Evolutionary conservation across 1,140 invertebrate species (phyloP).

Genomic region (Calliopsis andreniformis): DNA sequence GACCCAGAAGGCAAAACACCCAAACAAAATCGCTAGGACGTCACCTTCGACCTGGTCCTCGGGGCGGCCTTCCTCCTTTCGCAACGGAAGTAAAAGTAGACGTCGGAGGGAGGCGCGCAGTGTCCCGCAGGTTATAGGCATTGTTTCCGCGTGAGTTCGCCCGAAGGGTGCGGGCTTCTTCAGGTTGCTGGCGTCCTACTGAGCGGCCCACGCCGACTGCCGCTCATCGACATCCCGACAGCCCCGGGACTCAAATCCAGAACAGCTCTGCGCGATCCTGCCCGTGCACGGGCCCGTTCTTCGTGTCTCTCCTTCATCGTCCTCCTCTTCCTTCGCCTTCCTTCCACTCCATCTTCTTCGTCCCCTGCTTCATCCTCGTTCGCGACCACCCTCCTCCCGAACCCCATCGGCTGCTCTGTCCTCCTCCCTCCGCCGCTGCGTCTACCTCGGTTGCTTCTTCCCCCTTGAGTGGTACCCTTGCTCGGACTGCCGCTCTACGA

Average conservation of each 20-base stretch:
- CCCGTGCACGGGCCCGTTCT: constrained; percentile 37
- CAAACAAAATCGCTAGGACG: neutral
- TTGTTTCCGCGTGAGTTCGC: constrained; percentile 73
- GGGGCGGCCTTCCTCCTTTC: constrained; percentile 24
- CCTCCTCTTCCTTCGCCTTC: constrained; percentile 3
- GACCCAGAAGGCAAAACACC: neutral
- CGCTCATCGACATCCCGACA: constrained; percentile 77
- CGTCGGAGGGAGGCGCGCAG: constrained; percentile 50
- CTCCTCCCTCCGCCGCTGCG: constrained; percentile 18
- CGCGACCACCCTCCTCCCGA: constrained; percentile 29
- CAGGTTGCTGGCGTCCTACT: constrained; percentile 79
- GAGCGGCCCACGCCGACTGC: constrained; percentile 79
- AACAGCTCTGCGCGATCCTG: constrained; percentile 60
- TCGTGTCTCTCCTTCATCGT: constrained; percentile 14
- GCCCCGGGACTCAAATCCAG: constrained; percentile 72
- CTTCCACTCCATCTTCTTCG: constrained; percentile 5
- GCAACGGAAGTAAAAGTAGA: constrained; percentile 61
- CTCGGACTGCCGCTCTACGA: constrained; percentile 53
- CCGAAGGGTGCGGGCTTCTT: constrained; percentile 79
- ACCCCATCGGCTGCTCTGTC: constrained; percentile 25
- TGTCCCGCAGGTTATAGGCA: constrained; percentile 68
- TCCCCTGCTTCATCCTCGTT: constrained; percentile 16
- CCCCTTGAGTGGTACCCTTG: constrained; percentile 25
- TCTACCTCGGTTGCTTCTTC: constrained; percentile 3
- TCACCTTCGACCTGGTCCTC: constrained; percentile 39